phyloP scores from a whole-genome alignment of 2,888 invertebrate genomes.

The Melanostoma scalare region DNA sequence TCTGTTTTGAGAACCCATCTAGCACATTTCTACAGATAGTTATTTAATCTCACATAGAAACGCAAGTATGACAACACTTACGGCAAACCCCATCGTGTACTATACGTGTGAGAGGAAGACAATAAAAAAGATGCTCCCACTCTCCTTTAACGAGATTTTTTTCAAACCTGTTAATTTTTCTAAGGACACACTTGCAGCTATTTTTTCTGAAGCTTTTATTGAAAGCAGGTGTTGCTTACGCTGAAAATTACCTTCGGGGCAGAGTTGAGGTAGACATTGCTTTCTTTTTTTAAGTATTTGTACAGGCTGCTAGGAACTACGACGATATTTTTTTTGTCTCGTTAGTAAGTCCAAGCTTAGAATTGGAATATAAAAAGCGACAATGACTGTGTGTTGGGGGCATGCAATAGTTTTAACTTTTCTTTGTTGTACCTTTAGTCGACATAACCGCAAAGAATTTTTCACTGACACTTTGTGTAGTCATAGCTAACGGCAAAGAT shows the following conservation, averaged over 20 bases:
- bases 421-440: conserved; percentile 23
- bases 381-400: background rate
- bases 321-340: conserved; percentile 31
- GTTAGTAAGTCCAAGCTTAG: conserved; percentile 11
- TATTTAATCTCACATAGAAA: too few relatives aligned
- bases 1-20: too few relatives aligned
- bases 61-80: too few relatives aligned
- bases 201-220: conserved; percentile 61
- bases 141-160: conserved; percentile 9
- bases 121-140: background rate
- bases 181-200: conserved; percentile 50
- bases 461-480: conserved; percentile 60
- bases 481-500: conserved; percentile 42
- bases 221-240: conserved; percentile 70
- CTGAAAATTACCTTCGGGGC: conserved; percentile 68
- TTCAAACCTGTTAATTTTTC: conserved; percentile 39
- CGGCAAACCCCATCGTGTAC: too few relatives aligned
- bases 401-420: background rate
- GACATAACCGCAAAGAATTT: conserved; percentile 68
- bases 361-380: background rate
- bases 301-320: background rate
- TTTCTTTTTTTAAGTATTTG: conserved; percentile 6
- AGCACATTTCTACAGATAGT: too few relatives aligned
- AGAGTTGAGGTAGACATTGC: conserved; percentile 49
- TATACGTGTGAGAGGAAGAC: too few relatives aligned